These are phyloP conservation scores for Epinephelus coioides DNA, from an alignment of 2,797 vertebrate genomes.

Conservation along the genomic window DNA sequence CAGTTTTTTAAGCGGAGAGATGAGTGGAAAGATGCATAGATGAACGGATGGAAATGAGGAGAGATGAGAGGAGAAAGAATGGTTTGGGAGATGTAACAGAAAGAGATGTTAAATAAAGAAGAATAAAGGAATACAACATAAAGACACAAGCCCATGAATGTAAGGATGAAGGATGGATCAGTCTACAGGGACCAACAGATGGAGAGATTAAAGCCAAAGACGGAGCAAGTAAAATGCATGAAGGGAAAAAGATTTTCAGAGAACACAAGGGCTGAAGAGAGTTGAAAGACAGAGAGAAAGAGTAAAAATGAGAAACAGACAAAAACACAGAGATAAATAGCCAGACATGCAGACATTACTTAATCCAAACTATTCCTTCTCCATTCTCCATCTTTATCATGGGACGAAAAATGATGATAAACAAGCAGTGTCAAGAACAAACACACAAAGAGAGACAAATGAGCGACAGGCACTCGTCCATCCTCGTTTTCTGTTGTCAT, in stretches of 20 bases:
- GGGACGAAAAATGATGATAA: not conserved
- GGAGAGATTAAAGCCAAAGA: slow-evolving; percentile 41
- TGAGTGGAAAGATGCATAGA: not conserved
- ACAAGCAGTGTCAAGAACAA: slow-evolving; percentile 3
- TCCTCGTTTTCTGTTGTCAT: slow-evolving; percentile 28
- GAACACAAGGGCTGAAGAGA: not conserved
- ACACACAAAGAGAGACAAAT: slow-evolving; percentile 23
- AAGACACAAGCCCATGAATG: slow-evolving; percentile 8
- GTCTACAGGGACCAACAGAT: slow-evolving; percentile 19
- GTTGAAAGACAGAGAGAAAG: not conserved
- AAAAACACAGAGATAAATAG: slow-evolving; percentile 8
- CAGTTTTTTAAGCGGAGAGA: slow-evolving; percentile 21
- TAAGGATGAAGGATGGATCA: slow-evolving; percentile 28
- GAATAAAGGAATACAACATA: not conserved
- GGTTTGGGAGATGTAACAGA: not conserved
- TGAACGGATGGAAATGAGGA: slow-evolving; percentile 1
- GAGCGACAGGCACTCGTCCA: not conserved
- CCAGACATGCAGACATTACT: not conserved
- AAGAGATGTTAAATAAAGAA: not conserved
- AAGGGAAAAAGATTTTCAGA: not conserved
- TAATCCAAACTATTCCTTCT: not conserved
- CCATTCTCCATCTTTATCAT: not conserved
- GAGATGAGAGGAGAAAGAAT: not conserved
- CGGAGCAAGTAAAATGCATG: not conserved
- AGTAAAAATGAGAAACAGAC: not conserved